Base-by-base conservation (phyloP, 1,140 invertebrate genomes). In the Achroia grisella region DNA sequence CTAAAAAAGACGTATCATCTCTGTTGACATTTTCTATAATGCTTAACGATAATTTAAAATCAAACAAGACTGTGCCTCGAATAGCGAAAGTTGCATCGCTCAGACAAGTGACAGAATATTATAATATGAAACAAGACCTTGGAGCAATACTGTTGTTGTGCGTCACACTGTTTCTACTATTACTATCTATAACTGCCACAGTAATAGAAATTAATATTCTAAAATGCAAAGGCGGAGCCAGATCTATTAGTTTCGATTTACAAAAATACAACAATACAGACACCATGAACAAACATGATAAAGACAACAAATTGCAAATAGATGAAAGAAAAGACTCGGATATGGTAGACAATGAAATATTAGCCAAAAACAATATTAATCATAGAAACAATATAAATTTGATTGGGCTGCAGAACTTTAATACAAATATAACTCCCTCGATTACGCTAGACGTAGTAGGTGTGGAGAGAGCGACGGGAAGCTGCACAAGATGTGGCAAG, bases 1-100 rank as follows among this genome's bases (percentile, higher is more conserved):
- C 59, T 1, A 44, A 65, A 0, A 59, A 72, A 5, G 81, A 85
- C 39, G 47, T 81, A 1, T 37, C 62, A 11, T 68, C 77, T 2
- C 59, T 82, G 9, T 50, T 85, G 0, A 77, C 80, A 37, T 85
- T 85, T 45, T 81, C 76, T 4, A 72, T 79, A n/a, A 79, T 78
- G 64, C 61, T 85, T 8, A 79, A 73, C 23, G 78, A 82, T 15
- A 73, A 81, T 39, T 43, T 85, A 31, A 77, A 71, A 49, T 62
- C 65, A 1, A 85, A 82, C 39, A 68, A 53, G 33, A 71, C 69
- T 1, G 44, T 64, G 0, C 67, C 70, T 4, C 60, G 81, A 37
- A 48, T 60, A 1, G 53, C 70, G 1, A 72, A 57, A 44, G 52
- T 82, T 33, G 65, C 48, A 0, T 64, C 58, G 1, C 37, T 74